phyloP scores from a whole-genome alignment of 2,113 vertebrate species.

The Corynorhinus townsendii region DNA sequence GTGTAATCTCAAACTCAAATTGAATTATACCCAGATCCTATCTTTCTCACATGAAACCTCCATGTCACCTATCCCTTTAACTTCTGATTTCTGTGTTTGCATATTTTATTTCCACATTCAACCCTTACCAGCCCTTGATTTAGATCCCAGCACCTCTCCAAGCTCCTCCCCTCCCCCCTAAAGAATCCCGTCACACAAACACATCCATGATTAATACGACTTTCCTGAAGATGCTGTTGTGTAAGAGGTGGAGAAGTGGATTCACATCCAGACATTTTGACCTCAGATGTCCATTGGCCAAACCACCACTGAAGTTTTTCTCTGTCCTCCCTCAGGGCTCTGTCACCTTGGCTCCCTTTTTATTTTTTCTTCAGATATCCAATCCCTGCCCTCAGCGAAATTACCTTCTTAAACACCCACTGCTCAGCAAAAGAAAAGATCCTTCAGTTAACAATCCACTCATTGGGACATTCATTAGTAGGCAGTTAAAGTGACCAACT shows the following conservation, averaged over 20 bases:
- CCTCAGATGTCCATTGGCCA: neutral
- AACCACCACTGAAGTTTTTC: neutral
- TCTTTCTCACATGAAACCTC: neutral
- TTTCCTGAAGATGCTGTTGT: neutral
- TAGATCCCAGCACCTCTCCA: neutral
- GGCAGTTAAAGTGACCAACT: neutral
- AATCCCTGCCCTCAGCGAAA: neutral
- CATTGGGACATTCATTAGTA: neutral
- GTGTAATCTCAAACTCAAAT: neutral
- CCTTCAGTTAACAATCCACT: neutral
- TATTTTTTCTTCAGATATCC: neutral
- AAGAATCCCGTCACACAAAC: neutral
- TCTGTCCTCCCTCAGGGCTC: neutral
- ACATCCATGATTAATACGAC: neutral
- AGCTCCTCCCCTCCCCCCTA: accelerated
- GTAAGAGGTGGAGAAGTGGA: neutral
- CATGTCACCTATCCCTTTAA: neutral
- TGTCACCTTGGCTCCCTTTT: neutral
- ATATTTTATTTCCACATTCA: neutral
- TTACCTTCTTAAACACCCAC: neutral
- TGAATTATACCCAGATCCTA: neutral
- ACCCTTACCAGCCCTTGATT: neutral
- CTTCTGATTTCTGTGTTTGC: neutral
- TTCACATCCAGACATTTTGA: neutral
- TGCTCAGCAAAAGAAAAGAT: neutral